Conservation (phyloP, 1,140 invertebrate genomes). For the Akabosia matsudoensis region DNA sequence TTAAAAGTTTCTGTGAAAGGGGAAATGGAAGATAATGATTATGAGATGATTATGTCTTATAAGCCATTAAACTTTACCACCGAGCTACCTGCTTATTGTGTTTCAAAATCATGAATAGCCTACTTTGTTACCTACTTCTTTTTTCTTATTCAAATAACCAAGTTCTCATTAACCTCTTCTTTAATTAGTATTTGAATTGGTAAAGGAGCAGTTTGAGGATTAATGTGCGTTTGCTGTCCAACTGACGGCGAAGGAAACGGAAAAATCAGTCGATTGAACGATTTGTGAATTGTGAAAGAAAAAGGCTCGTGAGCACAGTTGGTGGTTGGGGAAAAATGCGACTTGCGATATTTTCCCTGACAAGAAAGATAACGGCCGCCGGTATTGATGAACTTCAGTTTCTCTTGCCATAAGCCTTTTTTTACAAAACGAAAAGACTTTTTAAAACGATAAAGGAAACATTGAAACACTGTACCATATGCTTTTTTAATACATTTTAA, state of each 20-base stretch:
- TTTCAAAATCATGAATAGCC: no score
- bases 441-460: no score
- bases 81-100: not conserved
- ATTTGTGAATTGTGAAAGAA: no score
- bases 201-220: not conserved
- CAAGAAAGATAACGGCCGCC: no score
- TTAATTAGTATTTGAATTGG: constrained; percentile 1
- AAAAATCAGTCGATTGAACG: not conserved
- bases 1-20: not conserved
- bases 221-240: not conserved
- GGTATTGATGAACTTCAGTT: no score
- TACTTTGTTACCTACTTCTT: not conserved
- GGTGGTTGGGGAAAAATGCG: not conserved
- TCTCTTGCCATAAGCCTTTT: no score
- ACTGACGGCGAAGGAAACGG: not conserved
- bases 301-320: not conserved
- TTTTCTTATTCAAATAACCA: not conserved
- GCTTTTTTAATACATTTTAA: not conserved
- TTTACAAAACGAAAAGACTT: no score
- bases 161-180: constrained; percentile 1
- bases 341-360: not conserved
- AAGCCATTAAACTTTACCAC: not conserved
- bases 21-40: not conserved
- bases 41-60: not conserved
- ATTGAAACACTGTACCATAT: not conserved